Percentiles rank a stretch among this genome's conserved stretches.
phyloP scores from a whole-genome alignment of 2,888 invertebrate genomes.

The Tubulanus polymorphus region DNA sequence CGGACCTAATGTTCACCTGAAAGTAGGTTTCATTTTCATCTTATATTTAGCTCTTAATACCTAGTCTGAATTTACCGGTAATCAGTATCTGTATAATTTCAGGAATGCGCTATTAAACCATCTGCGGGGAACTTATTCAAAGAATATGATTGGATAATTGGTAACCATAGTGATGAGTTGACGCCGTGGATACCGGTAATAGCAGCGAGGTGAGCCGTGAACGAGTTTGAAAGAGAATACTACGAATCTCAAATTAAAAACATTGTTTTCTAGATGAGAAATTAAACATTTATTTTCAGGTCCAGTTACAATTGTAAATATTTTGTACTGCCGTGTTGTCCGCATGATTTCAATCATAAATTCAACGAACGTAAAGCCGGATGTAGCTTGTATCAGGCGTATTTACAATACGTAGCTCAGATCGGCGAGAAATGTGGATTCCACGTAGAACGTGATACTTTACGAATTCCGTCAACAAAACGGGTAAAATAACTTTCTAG shows the following conservation, averaged over 20 bases:
- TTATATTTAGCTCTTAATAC: too few species aligned
- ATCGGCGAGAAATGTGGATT: slow-evolving; percentile 74
- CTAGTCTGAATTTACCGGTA: too few species aligned
- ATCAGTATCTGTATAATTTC: too few species aligned
- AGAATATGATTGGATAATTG: slow-evolving; percentile 87
- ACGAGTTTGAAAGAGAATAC: neutral
- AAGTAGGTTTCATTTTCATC: too few species aligned
- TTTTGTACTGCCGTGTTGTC: slow-evolving; percentile 92
- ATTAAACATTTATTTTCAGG: slow-evolving; percentile 21
- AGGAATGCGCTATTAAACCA: slow-evolving; percentile 60
- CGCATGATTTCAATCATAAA: slow-evolving; percentile 86
- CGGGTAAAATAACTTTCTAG: slow-evolving; percentile 62
- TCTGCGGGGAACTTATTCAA: slow-evolving; percentile 66
- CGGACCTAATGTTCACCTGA: slow-evolving; percentile 60
- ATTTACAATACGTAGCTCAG: slow-evolving; percentile 54
- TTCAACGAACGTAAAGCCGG: slow-evolving; percentile 61
- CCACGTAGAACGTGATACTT: slow-evolving; percentile 68
- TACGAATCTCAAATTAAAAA: neutral
- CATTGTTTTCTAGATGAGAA: neutral
- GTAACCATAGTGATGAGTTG: slow-evolving; percentile 98
- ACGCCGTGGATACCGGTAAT: slow-evolving; percentile 97
- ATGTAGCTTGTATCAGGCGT: slow-evolving; percentile 67
- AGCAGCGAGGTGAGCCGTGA: slow-evolving; percentile 63
- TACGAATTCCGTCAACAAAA: slow-evolving; percentile 96
- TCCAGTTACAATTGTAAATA: slow-evolving; percentile 68